These are phyloP conservation scores for Corythornis madagascariensis DNA, from an alignment of 2,113 vertebrate genomes.

Conservation along the genomic window DNA sequence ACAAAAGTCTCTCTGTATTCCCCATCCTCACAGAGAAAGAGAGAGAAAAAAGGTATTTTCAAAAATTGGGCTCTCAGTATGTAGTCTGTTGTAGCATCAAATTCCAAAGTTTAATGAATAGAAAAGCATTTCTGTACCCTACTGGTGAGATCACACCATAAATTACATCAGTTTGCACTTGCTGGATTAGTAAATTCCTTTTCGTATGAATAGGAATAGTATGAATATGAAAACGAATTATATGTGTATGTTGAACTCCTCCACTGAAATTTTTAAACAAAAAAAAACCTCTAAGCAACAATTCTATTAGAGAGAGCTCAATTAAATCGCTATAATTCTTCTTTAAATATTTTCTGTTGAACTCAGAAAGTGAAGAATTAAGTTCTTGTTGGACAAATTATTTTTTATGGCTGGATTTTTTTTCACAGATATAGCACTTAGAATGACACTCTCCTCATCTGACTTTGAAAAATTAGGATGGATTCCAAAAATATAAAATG, in stretches of 20 bases:
- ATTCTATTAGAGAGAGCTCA: not conserved
- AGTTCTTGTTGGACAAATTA: not conserved
- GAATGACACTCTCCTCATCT: not conserved
- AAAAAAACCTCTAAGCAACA: not conserved
- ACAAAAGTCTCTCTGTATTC: not conserved
- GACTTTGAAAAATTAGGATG: not conserved
- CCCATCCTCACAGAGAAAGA: not conserved
- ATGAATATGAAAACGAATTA: not conserved
- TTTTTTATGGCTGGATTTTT: not conserved
- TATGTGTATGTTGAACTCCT: not conserved
- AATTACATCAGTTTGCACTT: not conserved
- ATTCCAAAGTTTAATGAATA: not conserved
- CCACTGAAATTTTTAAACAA: not conserved
- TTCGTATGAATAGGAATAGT: not conserved
- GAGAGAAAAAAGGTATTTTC: not conserved
- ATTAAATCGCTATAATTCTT: not conserved
- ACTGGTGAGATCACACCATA: not conserved
- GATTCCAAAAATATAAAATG: not conserved
- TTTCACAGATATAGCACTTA: not conserved
- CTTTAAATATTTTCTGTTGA: not conserved
- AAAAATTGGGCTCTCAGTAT: not conserved
- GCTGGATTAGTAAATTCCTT: not conserved
- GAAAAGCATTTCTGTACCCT: not conserved
- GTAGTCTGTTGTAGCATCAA: not conserved
- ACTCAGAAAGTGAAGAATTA: not conserved